Evolutionary conservation across 2,797 vertebrate genomes (phyloP).

Genomic region (Apogon talboti): DNA sequence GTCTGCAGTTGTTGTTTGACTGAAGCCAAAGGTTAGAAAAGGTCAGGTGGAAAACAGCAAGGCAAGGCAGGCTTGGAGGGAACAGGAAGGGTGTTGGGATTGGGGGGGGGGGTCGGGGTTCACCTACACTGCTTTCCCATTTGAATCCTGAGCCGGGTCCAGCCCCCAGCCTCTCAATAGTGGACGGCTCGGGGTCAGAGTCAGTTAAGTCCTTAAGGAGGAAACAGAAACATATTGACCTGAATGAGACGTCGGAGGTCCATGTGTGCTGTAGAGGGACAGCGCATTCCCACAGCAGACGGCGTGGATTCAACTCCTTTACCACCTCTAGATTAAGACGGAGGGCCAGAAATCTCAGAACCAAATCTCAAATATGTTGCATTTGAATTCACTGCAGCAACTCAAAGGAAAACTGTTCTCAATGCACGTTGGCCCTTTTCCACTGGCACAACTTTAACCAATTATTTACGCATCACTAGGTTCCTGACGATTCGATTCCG

Average conservation of each 20-base stretch:
- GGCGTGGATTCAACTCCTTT: neutral
- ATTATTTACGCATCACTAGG: too few relatives aligned
- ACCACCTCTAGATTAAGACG: neutral
- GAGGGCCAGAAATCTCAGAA: neutral
- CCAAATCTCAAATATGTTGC: too few relatives aligned
- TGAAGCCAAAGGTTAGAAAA: constrained; percentile 63
- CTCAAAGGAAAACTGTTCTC: too few relatives aligned
- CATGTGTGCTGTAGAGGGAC: neutral
- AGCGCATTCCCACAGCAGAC: neutral
- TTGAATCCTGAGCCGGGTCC: constrained; percentile 94
- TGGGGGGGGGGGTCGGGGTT: constrained; percentile 40
- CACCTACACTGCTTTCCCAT: constrained; percentile 93
- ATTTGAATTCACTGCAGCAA: too few relatives aligned
- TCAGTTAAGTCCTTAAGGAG: constrained; percentile 92
- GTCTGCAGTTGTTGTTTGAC: constrained; percentile 58
- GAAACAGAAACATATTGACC: constrained; percentile 79
- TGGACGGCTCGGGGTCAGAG: constrained; percentile 96
- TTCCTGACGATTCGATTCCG: too few relatives aligned
- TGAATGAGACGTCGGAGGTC: constrained; percentile 41
- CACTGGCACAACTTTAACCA: too few relatives aligned
- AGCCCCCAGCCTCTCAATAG: constrained; percentile 92
- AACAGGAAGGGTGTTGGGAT: neutral
- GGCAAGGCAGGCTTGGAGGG: constrained; percentile 65
- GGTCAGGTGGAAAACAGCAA: constrained; percentile 69
- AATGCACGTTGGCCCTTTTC: too few relatives aligned